Evolutionary conservation across 2,113 vertebrate genomes (phyloP), one percentile per base, ranked within the genome.

Genomic region (Pyrgilauda ruficollis): DNA sequence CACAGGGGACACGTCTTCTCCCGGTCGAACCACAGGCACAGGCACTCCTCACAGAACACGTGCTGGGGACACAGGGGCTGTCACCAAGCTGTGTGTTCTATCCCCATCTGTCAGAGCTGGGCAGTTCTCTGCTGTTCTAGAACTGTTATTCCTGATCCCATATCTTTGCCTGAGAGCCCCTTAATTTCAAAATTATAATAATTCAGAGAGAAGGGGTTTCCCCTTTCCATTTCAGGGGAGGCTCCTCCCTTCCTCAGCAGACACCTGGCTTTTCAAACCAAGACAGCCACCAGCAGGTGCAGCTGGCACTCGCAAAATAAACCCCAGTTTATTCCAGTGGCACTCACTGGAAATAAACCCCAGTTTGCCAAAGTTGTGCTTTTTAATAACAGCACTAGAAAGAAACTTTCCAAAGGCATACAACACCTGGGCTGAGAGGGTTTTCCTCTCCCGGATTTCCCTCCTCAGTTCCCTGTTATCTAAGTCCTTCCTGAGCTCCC

Each of bases 41-140:
- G 97, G 92, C 99, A 99, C 66, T 99, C 99, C 88, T 99, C 99
- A 14, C 99, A 99, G 97, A 99, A 99, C 82, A 99, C 99, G 5
- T 99, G 99, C 99, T 99, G 96, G 47, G 89, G 81, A 84, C 62
- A 97, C 81, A 10, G 91, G 22, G 24, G 5, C 31, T 3, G 13
- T 7, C 49, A 50, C 9, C 55, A 56, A 14, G 33, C 9, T 23
- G 33, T 24, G 56, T 23, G 9, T 7, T 35, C 33, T 7, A 2
- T 15, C 0, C 1, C 33, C 21, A 23, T 15, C 33, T 58, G 21
- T 58, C 33, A 58, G 55, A 58, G 33, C 21, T 58, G 55, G 55
- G 33, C 55, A 56, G 55, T 22, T 56, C 13, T 56, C 55, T 56
- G 19, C 55, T 56, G 31, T 9, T 3, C n/a, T n/a, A n/a, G n/a